Conservation (phyloP, 2,113 vertebrate species). For the Pachypanchax playfairii region DNA sequence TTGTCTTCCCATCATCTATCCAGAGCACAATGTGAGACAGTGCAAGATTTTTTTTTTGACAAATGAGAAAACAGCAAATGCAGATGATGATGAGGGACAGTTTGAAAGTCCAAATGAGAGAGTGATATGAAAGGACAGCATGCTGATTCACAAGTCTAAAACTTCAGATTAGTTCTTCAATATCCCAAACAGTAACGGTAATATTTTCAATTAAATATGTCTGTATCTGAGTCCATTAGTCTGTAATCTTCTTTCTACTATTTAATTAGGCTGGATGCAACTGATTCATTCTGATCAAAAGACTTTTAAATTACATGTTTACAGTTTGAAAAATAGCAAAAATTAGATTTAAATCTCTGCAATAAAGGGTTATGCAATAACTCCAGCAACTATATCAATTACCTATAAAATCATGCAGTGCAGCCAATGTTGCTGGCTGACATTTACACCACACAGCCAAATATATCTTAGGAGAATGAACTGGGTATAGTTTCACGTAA, state of each 20-base stretch:
- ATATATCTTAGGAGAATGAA: background rate
- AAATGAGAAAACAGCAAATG: constrained; percentile 29
- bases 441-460: background rate
- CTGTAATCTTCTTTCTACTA: background rate
- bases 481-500: background rate
- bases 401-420: background rate
- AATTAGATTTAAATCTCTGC: background rate
- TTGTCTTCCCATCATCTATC: constrained; percentile 19
- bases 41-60: too few species aligned
- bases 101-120: too few species aligned
- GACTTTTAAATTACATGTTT: background rate
- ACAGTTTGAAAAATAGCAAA: background rate
- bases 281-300: background rate
- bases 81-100: too few species aligned
- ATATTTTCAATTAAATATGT: background rate
- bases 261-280: background rate
- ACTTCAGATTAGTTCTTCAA: background rate
- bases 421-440: too few species aligned
- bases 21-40: constrained; percentile 30
- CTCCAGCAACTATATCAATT: background rate
- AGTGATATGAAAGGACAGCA: too few species aligned
- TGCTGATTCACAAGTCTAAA: constrained; percentile 1
- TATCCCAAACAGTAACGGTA: background rate
- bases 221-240: background rate
- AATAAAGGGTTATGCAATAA: background rate